phyloP scores from a whole-genome alignment of 2,113 vertebrate genomes.

The Tenrec ecaudatus region DNA sequence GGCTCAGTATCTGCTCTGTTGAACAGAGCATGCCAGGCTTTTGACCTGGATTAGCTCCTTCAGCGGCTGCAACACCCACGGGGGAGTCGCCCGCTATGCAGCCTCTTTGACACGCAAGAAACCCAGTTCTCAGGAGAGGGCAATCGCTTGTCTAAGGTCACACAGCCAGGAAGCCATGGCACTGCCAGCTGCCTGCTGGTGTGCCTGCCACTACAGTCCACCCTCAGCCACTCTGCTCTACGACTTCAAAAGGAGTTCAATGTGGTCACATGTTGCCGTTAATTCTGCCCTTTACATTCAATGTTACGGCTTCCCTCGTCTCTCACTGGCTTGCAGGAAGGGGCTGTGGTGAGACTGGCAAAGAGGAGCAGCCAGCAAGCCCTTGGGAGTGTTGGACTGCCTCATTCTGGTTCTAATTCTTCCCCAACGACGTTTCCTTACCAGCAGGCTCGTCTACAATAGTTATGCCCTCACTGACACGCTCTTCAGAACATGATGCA shows the following conservation, averaged over 20 bases:
- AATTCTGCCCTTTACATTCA: slow-evolving; percentile 72
- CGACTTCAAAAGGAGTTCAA: slow-evolving; percentile 40
- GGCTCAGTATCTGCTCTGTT: neutral
- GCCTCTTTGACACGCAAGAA: slow-evolving; percentile 34
- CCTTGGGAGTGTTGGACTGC: neutral
- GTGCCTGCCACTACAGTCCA: neutral
- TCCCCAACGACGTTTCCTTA: slow-evolving; percentile 29
- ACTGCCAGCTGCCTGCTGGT: neutral
- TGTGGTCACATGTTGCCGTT: slow-evolving; percentile 56
- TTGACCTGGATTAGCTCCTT: slow-evolving; percentile 40
- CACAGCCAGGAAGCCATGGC: neutral
- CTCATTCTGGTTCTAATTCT: slow-evolving; percentile 45
- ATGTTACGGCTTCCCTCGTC: slow-evolving; percentile 69
- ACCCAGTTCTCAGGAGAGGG: slow-evolving; percentile 35
- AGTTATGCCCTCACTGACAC: neutral
- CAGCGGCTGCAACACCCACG: slow-evolving; percentile 29
- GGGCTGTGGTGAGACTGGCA: slow-evolving; percentile 67
- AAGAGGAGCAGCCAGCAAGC: slow-evolving; percentile 70
- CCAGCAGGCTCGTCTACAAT: neutral
- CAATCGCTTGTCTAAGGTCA: slow-evolving; percentile 33
- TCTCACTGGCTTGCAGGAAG: slow-evolving; percentile 75
- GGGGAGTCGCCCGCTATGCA: neutral
- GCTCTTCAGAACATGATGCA: slow-evolving; percentile 7
- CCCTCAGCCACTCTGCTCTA: slow-evolving; percentile 39
- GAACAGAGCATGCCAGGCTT: neutral